phyloP scores from a whole-genome alignment of 2,797 vertebrate genomes.

The Alcedo quadribrachys region DNA sequence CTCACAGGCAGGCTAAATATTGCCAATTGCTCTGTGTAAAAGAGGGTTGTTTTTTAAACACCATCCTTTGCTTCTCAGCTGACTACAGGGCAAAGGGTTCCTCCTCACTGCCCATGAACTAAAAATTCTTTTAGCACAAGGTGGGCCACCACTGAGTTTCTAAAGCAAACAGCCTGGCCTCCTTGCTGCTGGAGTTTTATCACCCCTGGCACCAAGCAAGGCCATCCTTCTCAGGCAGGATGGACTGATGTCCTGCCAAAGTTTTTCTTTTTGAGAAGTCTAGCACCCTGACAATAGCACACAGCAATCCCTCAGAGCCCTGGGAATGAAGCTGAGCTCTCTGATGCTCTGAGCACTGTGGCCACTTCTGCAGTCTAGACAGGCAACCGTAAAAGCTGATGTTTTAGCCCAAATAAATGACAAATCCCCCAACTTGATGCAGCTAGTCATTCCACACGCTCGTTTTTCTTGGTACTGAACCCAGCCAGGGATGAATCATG shows the following conservation, averaged over 20 bases:
- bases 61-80: neutral
- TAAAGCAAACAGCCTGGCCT: neutral
- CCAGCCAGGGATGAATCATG: neutral
- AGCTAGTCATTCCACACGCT: neutral
- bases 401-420: conserved; percentile 32
- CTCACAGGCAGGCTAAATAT: neutral
- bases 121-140: neutral
- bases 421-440: neutral
- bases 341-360: neutral
- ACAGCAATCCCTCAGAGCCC: neutral
- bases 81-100: neutral
- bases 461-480: neutral
- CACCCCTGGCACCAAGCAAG: neutral
- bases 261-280: conserved; percentile 1
- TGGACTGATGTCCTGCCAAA: neutral
- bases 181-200: neutral
- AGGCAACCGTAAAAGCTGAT: neutral
- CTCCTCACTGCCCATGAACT: neutral
- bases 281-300: conserved; percentile 1
- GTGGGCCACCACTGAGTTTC: neutral
- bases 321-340: rapidly evolving
- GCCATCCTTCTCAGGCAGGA: conserved; percentile 23
- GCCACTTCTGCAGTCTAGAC: neutral
- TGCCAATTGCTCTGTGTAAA: neutral
- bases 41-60: neutral